Evolutionary conservation across 2,888 invertebrate genomes (phyloP).

Genomic region (Choristoneura rosaceana): DNA sequence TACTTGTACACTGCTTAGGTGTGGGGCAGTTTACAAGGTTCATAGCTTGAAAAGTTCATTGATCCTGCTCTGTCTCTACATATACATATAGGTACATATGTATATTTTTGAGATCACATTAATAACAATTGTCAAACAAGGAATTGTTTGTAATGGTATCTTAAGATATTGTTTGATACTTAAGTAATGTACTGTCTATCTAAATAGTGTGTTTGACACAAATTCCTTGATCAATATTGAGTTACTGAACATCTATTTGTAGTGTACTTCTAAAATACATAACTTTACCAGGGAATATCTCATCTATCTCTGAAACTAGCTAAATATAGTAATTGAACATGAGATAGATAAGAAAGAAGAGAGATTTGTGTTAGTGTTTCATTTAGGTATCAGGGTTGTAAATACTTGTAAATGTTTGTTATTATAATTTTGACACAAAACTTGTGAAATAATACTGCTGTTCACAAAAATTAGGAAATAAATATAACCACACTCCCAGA

Average conservation of each 20-base stretch:
- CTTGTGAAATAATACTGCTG: no score
- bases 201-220: not conserved
- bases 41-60: no score
- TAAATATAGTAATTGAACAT: not conserved
- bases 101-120: not conserved
- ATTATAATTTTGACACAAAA: no score
- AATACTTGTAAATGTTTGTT: no score
- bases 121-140: not conserved
- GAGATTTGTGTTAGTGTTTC: no score
- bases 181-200: conserved; percentile 7
- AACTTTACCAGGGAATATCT: not conserved
- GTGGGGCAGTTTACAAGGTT: no score
- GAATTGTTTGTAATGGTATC: not conserved
- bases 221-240: not conserved
- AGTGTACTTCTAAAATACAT: not conserved
- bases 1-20: no score
- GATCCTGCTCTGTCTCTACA: not conserved
- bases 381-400: no score
- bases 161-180: not conserved
- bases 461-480: no score
- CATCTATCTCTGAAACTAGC: not conserved
- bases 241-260: not conserved
- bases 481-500: no score
- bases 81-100: no score
- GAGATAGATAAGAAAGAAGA: not conserved